Percentiles rank a stretch among this genome's conserved stretches.
Conservation (phyloP, 2,113 vertebrate species). For the Phycodurus eques region DNA sequence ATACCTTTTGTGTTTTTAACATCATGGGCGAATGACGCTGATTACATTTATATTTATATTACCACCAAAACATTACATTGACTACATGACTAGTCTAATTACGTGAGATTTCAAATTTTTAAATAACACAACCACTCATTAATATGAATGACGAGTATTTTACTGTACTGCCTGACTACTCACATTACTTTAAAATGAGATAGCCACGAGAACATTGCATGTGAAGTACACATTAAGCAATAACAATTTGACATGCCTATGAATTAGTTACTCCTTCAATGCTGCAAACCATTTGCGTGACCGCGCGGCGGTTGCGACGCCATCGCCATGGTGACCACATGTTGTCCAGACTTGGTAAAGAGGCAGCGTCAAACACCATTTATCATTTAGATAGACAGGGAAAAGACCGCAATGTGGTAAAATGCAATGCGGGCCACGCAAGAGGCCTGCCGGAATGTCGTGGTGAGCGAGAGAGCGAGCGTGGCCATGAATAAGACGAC, state of each 20-base stretch:
- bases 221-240: neutral
- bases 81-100: neutral
- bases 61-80: neutral
- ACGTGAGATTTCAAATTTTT: neutral
- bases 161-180: neutral
- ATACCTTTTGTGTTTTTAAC: neutral
- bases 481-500: conserved; percentile 26
- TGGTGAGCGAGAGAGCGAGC: conserved; percentile 1
- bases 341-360: neutral
- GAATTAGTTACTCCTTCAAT: neutral
- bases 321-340: neutral
- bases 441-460: conserved; percentile 27
- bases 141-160: neutral
- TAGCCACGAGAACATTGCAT: neutral
- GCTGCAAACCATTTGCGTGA: neutral
- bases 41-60: neutral
- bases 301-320: neutral
- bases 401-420: neutral
- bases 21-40: neutral
- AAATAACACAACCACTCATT: neutral
- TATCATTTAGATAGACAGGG: neutral
- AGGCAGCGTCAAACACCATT: neutral
- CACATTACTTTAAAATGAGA: neutral
- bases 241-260: neutral
- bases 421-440: conserved; percentile 10